These are phyloP conservation scores for Unio delphinus DNA, from an alignment of 2,888 invertebrate genomes.

Conservation along the genomic window DNA sequence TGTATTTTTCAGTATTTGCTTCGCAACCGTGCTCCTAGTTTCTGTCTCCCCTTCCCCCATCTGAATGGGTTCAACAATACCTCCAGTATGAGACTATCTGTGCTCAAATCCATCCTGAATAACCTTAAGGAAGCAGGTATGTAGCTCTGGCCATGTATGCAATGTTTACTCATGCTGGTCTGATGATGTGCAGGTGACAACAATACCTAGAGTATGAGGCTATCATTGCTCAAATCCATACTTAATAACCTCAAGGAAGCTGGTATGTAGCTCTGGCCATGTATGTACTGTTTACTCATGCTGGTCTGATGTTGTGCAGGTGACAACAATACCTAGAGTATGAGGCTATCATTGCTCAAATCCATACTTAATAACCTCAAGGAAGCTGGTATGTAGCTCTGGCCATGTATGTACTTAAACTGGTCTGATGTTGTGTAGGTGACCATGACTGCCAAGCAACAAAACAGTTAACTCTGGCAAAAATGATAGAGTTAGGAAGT, in stretches of 20 bases:
- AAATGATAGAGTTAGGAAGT: too few relatives aligned
- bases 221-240: conserved; percentile 57
- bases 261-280: conserved; percentile 39
- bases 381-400: conserved; percentile 54
- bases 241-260: conserved; percentile 62
- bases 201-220: conserved; percentile 65
- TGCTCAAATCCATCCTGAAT: conserved; percentile 58
- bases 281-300: too few relatives aligned
- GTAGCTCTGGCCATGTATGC: not conserved
- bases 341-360: conserved; percentile 63
- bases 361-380: conserved; percentile 58
- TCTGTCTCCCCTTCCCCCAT: conserved; percentile 60
- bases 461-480: too few relatives aligned
- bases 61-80: conserved; percentile 68
- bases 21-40: conserved; percentile 63
- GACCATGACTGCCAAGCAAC: too few relatives aligned
- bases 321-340: conserved; percentile 61
- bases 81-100: conserved; percentile 61
- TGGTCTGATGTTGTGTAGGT: too few relatives aligned
- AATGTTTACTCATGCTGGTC: too few relatives aligned
- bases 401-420: too few relatives aligned
- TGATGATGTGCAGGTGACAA: conserved; percentile 22
- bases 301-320: too few relatives aligned
- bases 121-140: conserved; percentile 63
- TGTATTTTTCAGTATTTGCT: conserved; percentile 62